Percentiles rank a stretch among this genome's conserved stretches.
Evolutionary conservation across 2,113 vertebrate genomes (phyloP).

Genomic region (Apodemus sylvaticus): DNA sequence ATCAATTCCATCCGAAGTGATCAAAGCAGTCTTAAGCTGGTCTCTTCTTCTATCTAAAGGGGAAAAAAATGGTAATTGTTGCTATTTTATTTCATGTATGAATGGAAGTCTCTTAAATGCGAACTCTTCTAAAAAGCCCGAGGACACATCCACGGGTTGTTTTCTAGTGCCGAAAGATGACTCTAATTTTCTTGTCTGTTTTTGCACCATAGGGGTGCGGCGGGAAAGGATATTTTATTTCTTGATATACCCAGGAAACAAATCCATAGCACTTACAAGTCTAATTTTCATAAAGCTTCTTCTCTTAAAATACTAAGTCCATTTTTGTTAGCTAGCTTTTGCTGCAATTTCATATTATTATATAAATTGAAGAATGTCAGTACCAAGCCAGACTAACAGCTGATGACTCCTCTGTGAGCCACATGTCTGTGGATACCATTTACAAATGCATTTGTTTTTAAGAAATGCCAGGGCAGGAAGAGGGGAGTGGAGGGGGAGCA

Average conservation of each 20-base stretch:
- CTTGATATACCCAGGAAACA: constrained; percentile 16
- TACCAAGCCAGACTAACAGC: not conserved
- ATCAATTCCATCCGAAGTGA: constrained; percentile 51
- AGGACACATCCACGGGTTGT: not conserved
- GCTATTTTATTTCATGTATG: constrained; percentile 41
- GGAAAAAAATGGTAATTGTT: constrained; percentile 1
- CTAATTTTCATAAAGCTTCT: constrained; percentile 55
- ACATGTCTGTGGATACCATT: not conserved
- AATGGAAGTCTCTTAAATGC: constrained; percentile 46
- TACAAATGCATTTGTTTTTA: constrained; percentile 20
- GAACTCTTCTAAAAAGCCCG: constrained; percentile 19
- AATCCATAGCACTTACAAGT: constrained; percentile 31
- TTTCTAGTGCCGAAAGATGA: constrained; percentile 14
- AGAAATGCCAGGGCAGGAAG: no score
- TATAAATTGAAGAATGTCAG: not conserved
- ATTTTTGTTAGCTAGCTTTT: not conserved
- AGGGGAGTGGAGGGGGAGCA: no score
- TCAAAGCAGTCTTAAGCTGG: constrained; percentile 51
- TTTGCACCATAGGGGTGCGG: not conserved
- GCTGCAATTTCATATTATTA: constrained; percentile 29
- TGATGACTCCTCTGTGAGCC: not conserved
- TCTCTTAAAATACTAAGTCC: constrained; percentile 46
- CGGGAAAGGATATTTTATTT: not conserved
- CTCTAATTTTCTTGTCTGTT: constrained; percentile 43
- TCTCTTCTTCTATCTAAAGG: constrained; percentile 36